Evolutionary conservation across 53 echinoderm and acorn worm genomes (phyloP), one percentile per base, ranked within the genome.

Genomic region (Apostichopus leukothele): DNA sequence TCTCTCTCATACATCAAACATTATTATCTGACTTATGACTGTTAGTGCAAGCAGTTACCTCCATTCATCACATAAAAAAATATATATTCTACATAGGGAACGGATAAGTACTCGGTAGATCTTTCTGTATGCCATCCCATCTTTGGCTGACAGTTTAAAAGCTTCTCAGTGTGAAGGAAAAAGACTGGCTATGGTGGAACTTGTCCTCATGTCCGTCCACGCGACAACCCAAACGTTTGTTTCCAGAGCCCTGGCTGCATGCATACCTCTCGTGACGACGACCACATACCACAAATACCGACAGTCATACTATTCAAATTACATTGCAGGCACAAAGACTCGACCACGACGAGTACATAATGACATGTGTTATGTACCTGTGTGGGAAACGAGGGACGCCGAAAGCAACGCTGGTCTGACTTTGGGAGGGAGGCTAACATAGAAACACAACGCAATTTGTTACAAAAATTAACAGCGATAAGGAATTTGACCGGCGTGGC

Each of bases 121-220:
- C 63, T 63, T 63, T 63, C 63, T 63, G 63, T 39, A 39, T 51
- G 57, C 81, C 81, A 81, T 81, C n/a, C 81, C 81, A 55, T 81
- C 81, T 81, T 79, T 79, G 79, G 79, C 79, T 79, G 79, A 79
- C 79, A 79, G 79, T 12, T 79, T 79, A 79, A 79, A 79, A 79
- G 79, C 79, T 79, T 79, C 79, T 79, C 20, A 77, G 25, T 77
- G 77, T 50, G 77, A 39, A 39, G 39, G 39, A 39, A 25, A 25
- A 25, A 39, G 63, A 63, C 51, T 50, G 77, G 52, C 52, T 50
- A 25, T 25, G 51, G 77, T 11, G 22, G 51, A 39, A 51, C 27
- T 25, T 51, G 51, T 51, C 52, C 16, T 21, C 78, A 79, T 18
- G n/a, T 54, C 79, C 79, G 14, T 52, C 52, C 52, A 79, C 52